Percentiles rank a stretch among this genome's conserved stretches.
These are phyloP conservation scores for Solenopsis invicta DNA, from an alignment of 1,140 invertebrate genomes.

Conservation along the genomic window DNA sequence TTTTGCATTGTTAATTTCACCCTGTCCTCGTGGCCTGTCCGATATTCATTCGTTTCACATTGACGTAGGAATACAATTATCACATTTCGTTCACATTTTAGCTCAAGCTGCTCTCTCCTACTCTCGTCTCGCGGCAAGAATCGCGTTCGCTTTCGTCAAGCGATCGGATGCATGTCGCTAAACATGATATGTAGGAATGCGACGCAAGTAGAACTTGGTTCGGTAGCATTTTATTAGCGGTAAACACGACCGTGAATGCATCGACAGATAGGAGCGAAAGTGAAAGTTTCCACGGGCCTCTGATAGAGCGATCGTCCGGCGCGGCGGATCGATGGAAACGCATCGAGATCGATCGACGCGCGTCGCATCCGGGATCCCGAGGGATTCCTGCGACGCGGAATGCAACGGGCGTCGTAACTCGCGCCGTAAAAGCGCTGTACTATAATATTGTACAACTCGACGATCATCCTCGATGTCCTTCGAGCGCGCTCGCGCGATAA, in stretches of 20 bases:
- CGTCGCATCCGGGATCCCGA: not conserved
- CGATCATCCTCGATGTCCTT: slow-evolving; percentile 16
- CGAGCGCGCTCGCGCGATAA: not conserved
- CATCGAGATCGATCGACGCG: not conserved
- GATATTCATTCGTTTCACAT: not conserved
- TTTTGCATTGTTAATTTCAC: not conserved
- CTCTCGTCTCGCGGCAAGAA: not conserved
- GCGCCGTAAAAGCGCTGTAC: not conserved
- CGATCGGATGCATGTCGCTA: not conserved
- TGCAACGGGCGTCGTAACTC: too few relatives aligned
- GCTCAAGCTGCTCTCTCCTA: not conserved
- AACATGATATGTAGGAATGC: not conserved
- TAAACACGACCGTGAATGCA: slow-evolving; percentile 45
- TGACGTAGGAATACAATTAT: not conserved
- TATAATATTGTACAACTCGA: not conserved
- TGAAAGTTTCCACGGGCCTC: slow-evolving; percentile 48
- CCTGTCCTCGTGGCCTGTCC: not conserved
- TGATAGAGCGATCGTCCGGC: slow-evolving; percentile 42
- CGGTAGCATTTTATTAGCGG: slow-evolving; percentile 3
- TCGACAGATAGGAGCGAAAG: slow-evolving; percentile 49
- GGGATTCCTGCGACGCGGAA: not conserved
- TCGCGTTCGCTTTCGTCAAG: not conserved
- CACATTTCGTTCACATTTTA: not conserved
- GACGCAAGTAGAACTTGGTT: not conserved
- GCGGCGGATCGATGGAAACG: slow-evolving; percentile 8